Conservation (phyloP, 1,140 invertebrate genomes). For the Dufourea novaeangliae region DNA sequence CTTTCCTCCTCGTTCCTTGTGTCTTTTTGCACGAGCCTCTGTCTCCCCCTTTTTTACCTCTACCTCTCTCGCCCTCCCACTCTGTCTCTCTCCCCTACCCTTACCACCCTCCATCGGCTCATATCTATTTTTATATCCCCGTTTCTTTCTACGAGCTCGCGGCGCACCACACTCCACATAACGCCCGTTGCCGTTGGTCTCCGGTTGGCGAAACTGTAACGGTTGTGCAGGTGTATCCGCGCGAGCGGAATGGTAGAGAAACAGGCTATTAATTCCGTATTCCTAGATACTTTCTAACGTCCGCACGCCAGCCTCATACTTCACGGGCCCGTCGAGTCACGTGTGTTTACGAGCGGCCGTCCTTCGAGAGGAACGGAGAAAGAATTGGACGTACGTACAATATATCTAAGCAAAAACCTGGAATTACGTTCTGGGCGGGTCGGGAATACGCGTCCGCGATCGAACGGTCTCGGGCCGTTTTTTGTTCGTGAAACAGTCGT, state of each 20-base stretch:
- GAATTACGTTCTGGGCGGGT: slow-evolving; percentile 33
- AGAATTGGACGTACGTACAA: slow-evolving; percentile 54
- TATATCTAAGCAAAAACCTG: slow-evolving; percentile 48
- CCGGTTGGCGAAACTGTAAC: neutral
- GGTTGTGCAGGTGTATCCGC: slow-evolving; percentile 11
- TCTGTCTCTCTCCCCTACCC: slow-evolving; percentile 22
- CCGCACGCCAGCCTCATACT: slow-evolving; percentile 70
- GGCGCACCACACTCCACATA: slow-evolving; percentile 49
- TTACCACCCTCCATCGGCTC: slow-evolving; percentile 47
- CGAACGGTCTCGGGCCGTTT: neutral
- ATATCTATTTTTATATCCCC: slow-evolving; percentile 73
- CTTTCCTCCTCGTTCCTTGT: slow-evolving; percentile 46
- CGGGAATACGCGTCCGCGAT: neutral
- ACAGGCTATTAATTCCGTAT: slow-evolving; percentile 74
- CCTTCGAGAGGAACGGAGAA: slow-evolving; percentile 52
- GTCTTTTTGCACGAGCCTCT: slow-evolving; percentile 45
- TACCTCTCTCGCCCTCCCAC: slow-evolving; percentile 14
- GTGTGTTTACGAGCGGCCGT: slow-evolving; percentile 62
- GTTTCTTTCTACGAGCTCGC: slow-evolving; percentile 62
- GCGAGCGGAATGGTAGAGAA: slow-evolving; percentile 37
- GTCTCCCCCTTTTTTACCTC: slow-evolving; percentile 57
- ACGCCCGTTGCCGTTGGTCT: slow-evolving; percentile 35
- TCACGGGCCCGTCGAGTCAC: slow-evolving; percentile 53
- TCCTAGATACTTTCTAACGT: slow-evolving; percentile 73
- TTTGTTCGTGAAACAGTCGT: neutral